These are phyloP conservation scores for Palythoa caribaeorum DNA, from an alignment of 92 coral and sea anemone genomes.

Conservation along the genomic window DNA sequence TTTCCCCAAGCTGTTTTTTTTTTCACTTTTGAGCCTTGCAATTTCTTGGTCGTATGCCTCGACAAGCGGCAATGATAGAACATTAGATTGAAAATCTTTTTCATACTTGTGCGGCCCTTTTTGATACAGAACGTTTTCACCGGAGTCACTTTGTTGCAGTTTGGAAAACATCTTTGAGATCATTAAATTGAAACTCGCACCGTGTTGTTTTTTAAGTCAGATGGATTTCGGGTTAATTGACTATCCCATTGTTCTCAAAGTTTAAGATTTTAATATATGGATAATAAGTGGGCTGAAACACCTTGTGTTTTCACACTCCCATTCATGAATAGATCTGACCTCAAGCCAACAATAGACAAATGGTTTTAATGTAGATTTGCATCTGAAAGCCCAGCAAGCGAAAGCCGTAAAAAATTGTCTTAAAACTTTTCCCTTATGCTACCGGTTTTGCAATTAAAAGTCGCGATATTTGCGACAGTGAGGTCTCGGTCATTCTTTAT, in stretches of 20 bases:
- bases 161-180: constrained; percentile 11
- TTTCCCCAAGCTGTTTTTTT: too few species aligned
- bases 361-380: not conserved
- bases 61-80: too few species aligned
- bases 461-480: constrained; percentile 6
- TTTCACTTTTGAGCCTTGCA: too few species aligned
- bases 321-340: too few species aligned
- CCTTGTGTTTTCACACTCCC: not conserved
- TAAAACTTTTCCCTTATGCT: constrained; percentile 22
- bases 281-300: constrained; percentile 14
- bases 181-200: constrained; percentile 16
- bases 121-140: constrained; percentile 4
- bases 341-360: too few species aligned
- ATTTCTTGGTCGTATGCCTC: too few species aligned
- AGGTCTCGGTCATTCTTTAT: too few species aligned
- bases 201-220: constrained; percentile 23
- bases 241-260: constrained; percentile 18
- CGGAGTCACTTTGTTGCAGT: constrained; percentile 27
- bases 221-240: constrained; percentile 22
- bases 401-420: not conserved
- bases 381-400: not conserved
- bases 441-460: constrained; percentile 11
- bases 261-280: constrained; percentile 12
- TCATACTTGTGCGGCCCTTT: not conserved
- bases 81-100: too few species aligned